Evolutionary conservation across 2,797 vertebrate genomes (phyloP).

Genomic region (Delichon dasypus): DNA sequence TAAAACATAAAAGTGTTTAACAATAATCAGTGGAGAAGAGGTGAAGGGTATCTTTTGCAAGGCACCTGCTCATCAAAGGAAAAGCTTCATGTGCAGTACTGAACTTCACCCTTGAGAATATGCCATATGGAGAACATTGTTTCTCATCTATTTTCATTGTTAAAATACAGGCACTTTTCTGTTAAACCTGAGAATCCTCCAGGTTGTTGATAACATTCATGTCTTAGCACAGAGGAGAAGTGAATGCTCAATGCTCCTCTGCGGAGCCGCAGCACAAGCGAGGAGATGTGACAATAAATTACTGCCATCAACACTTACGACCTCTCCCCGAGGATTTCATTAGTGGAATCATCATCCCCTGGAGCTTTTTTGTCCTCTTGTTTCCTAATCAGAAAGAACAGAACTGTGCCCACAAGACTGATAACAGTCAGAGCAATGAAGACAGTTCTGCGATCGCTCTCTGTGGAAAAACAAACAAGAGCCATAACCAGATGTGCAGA

Average conservation of each 20-base stretch:
- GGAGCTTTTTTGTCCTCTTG: conserved; percentile 74
- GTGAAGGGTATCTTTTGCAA: not conserved
- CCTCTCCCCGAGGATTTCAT: conserved; percentile 66
- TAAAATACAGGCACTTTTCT: not conserved
- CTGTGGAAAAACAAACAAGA: conserved; percentile 72
- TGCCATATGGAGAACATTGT: not conserved
- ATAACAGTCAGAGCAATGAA: conserved; percentile 96
- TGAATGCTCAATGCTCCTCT: rapidly evolving
- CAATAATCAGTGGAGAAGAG: not conserved
- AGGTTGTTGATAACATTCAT: not conserved
- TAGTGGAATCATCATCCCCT: conserved; percentile 69
- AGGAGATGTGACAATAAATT: not conserved
- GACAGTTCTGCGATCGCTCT: conserved; percentile 90
- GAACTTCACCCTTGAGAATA: not conserved
- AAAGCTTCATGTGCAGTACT: not conserved
- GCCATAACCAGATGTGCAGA: not conserved
- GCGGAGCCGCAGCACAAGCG: rapidly evolving
- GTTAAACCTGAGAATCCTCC: not conserved
- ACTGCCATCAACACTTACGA: conserved; percentile 68
- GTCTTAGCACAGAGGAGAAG: not conserved
- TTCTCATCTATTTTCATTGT: not conserved
- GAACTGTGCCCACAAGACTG: conserved; percentile 93
- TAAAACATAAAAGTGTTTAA: not conserved
- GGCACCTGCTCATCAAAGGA: not conserved
- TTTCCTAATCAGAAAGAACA: conserved; percentile 94